A percentile compares a stretch with the other conserved stretches of the same genome.
phyloP scores from a whole-genome alignment of 1,140 invertebrate species.

The Papilio aristodemus region DNA sequence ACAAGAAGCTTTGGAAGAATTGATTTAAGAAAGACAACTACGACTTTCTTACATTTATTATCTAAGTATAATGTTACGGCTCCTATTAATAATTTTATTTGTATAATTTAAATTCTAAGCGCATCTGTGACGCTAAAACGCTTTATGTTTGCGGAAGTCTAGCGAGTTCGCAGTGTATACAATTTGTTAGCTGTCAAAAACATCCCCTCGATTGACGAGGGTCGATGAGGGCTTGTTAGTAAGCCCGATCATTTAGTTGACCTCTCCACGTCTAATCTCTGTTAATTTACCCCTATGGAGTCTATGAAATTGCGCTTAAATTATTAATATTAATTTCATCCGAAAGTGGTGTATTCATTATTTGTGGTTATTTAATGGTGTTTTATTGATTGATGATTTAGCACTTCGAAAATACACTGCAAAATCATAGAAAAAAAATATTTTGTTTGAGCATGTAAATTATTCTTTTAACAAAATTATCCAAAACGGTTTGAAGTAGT shows the following conservation, averaged over 20 bases:
- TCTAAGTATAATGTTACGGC: background rate
- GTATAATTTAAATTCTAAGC: background rate
- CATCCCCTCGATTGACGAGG: slow-evolving; percentile 63
- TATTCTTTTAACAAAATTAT: background rate
- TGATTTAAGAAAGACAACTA: no score
- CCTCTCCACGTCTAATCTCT: slow-evolving; percentile 52
- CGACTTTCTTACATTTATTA: no score
- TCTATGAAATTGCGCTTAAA: slow-evolving; percentile 19
- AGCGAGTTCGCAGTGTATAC: slow-evolving; percentile 31
- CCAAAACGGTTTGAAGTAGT: background rate
- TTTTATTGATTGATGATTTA: background rate
- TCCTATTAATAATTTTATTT: background rate
- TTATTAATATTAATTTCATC: slow-evolving; percentile 23
- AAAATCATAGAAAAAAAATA: background rate
- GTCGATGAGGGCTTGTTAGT: slow-evolving; percentile 40
- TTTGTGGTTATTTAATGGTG: background rate
- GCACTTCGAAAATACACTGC: background rate
- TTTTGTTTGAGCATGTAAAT: background rate
- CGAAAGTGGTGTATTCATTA: background rate
- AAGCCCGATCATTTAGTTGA: slow-evolving; percentile 62
- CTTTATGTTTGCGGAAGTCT: slow-evolving; percentile 22
- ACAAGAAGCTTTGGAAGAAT: no score
- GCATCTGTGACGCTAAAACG: slow-evolving; percentile 21
- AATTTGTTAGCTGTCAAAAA: slow-evolving; percentile 50
- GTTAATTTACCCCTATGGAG: slow-evolving; percentile 50